These are phyloP conservation scores for Euspilapteryx auroguttella DNA, from an alignment of 2,888 invertebrate species.

Conservation along the genomic window DNA sequence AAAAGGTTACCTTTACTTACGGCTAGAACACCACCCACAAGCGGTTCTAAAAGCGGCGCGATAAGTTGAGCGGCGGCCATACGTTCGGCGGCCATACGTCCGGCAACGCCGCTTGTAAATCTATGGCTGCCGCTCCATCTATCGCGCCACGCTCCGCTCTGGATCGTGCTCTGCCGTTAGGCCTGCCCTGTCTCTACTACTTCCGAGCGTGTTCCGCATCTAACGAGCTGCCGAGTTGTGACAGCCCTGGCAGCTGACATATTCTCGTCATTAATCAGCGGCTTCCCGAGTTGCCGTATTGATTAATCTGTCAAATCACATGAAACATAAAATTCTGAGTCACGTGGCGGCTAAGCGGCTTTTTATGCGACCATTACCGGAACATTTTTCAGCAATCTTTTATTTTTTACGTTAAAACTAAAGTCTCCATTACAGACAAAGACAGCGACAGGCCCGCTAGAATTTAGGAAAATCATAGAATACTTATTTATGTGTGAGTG, in stretches of 20 bases:
- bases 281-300: conserved; percentile 5
- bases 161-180: too few species aligned
- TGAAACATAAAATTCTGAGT: conserved; percentile 3
- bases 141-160: too few species aligned
- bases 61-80: too few species aligned
- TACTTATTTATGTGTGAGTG: too few species aligned
- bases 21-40: conserved; percentile 28
- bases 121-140: too few species aligned
- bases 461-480: too few species aligned
- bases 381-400: not conserved
- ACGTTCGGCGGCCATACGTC: too few species aligned
- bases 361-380: conserved; percentile 2
- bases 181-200: not conserved
- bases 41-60: too few species aligned
- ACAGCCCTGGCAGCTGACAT: conserved; percentile 54
- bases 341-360: conserved; percentile 6
- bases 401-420: not conserved
- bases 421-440: too few species aligned
- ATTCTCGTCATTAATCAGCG: conserved; percentile 50
- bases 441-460: too few species aligned
- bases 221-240: conserved; percentile 53
- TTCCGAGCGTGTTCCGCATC: conserved; percentile 6
- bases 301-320: conserved; percentile 5
- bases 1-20: conserved; percentile 42
- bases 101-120: too few species aligned